These are phyloP conservation scores for Metacarcinus magister DNA, from an alignment of 2,888 invertebrate species.

Conservation along the genomic window DNA sequence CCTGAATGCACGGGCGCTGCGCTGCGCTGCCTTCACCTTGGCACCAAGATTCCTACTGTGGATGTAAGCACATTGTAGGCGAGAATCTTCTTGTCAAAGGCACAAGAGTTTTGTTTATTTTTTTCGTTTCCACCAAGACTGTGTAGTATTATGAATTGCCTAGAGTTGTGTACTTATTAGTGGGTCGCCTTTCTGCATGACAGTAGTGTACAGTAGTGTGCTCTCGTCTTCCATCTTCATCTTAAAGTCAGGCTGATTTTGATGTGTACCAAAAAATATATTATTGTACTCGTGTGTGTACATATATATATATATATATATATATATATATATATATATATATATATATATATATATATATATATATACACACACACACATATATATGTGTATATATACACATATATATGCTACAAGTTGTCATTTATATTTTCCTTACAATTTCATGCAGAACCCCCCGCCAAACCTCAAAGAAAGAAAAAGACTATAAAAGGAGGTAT, in stretches of 20 bases:
- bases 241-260: conserved; percentile 16
- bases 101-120: background rate
- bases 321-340: background rate
- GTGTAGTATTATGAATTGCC: background rate
- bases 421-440: conserved; percentile 57
- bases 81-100: conserved; percentile 27
- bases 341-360: conserved; percentile 33
- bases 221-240: conserved; percentile 40
- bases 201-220: background rate
- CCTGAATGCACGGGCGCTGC: conserved; percentile 7
- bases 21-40: conserved; percentile 9
- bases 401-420: background rate
- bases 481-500: conserved; percentile 56
- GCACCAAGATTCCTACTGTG: conserved; percentile 33
- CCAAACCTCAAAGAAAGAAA: conserved; percentile 66
- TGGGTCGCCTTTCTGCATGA: conserved; percentile 23
- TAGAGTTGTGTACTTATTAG: conserved; percentile 19
- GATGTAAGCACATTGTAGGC: conserved; percentile 21
- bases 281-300: background rate
- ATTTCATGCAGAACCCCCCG: conserved; percentile 74
- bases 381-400: background rate
- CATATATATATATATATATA: background rate
- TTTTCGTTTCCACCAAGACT: background rate
- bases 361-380: conserved; percentile 5
- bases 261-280: background rate